Evolutionary conservation across 1,140 invertebrate species (phyloP).

Genomic region (Phymastichus coffea): DNA sequence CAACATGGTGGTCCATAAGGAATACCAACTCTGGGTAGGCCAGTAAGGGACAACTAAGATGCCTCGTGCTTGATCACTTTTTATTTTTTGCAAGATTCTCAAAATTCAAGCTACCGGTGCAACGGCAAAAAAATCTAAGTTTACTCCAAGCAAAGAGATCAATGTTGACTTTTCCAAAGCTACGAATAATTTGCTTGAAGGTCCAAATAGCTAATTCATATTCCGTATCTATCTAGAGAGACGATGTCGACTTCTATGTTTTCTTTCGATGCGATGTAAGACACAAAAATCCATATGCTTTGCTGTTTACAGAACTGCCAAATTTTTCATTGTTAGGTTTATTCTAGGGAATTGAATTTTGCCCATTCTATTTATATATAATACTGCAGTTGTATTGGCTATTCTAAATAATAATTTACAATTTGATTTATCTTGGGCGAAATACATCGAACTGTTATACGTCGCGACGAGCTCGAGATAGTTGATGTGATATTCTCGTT

Average conservation of each 20-base stretch:
- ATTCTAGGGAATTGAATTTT: conserved; percentile 25
- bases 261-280: conserved; percentile 34
- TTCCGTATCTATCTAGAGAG: conserved; percentile 33
- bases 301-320: conserved; percentile 34
- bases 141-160: conserved; percentile 30
- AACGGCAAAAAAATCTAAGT: no score
- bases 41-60: no score
- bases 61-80: no score
- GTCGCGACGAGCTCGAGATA: conserved; percentile 26
- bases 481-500: conserved; percentile 36
- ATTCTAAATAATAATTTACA: conserved; percentile 33
- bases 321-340: no score
- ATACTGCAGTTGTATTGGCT: conserved; percentile 35
- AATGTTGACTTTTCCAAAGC: conserved; percentile 30
- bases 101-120: no score
- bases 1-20: no score
- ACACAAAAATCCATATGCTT: conserved; percentile 28
- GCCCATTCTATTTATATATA: conserved; percentile 33
- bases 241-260: conserved; percentile 28
- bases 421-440: conserved; percentile 17
- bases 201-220: conserved; percentile 27
- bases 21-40: no score
- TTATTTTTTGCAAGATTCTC: no score
- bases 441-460: conserved; percentile 11
- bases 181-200: conserved; percentile 22